These are phyloP conservation scores for Drosophila aldrichi DNA, from an alignment of 2,888 invertebrate genomes.

Conservation along the genomic window DNA sequence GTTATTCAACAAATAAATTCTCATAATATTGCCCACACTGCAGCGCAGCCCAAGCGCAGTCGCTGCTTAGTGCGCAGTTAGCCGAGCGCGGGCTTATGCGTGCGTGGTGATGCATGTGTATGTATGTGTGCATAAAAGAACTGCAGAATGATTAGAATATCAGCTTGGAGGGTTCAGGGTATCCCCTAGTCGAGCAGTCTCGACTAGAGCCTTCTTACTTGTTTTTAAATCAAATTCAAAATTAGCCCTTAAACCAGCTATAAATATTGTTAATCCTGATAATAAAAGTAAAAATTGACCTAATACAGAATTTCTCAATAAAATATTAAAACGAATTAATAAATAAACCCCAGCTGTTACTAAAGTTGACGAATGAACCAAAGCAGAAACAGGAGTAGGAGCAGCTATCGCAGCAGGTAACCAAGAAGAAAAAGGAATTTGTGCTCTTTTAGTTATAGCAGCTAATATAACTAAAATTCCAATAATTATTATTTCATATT, in stretches of 20 bases:
- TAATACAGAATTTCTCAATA: background rate
- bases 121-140: too few relatives aligned
- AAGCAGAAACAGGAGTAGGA: slow-evolving; percentile 70
- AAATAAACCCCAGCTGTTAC: background rate
- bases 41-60: too few relatives aligned
- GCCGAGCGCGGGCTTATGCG: too few relatives aligned
- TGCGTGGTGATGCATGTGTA: too few relatives aligned
- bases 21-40: too few relatives aligned
- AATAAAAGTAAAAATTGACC: background rate
- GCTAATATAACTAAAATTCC: slow-evolving; percentile 86
- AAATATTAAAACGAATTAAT: background rate
- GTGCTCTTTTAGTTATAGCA: slow-evolving; percentile 90
- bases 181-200: too few relatives aligned
- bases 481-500: slow-evolving; percentile 85
- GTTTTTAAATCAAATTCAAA: background rate
- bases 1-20: too few relatives aligned
- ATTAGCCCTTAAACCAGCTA: background rate
- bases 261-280: background rate
- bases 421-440: slow-evolving; percentile 92
- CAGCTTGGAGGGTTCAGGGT: too few relatives aligned
- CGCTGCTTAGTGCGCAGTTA: too few relatives aligned
- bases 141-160: too few relatives aligned
- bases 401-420: slow-evolving; percentile 90
- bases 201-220: too few relatives aligned
- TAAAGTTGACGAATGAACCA: slow-evolving; percentile 24